Conservation (phyloP, 2,113 vertebrate species). For the Falco punctatus region DNA sequence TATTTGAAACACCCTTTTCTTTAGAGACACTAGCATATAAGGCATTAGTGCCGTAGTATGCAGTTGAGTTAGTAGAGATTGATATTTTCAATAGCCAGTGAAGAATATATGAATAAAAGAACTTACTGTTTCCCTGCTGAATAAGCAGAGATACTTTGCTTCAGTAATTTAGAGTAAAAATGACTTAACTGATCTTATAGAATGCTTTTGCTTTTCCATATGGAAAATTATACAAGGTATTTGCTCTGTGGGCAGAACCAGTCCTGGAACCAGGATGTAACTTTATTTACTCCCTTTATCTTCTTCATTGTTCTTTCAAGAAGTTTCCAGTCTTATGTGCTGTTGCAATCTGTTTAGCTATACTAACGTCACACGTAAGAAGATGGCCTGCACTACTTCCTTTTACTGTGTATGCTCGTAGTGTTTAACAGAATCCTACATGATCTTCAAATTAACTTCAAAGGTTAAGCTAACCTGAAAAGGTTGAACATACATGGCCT, state of each 20-base stretch:
- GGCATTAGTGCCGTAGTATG: not conserved
- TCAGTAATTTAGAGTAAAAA: not conserved
- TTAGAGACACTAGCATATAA: not conserved
- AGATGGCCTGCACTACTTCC: not conserved
- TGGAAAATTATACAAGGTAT: not conserved
- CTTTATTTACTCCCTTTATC: slow-evolving; percentile 30
- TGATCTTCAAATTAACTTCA: slow-evolving; percentile 19
- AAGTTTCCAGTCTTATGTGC: not conserved
- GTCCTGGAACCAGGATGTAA: not conserved
- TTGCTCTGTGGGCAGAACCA: slow-evolving; percentile 48
- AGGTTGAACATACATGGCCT: not conserved
- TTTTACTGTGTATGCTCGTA: not conserved
- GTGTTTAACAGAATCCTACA: not conserved
- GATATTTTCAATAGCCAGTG: not conserved
- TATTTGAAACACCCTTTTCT: not conserved
- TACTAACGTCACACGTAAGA: not conserved
- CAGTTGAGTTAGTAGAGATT: not conserved
- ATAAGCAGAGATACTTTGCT: not conserved
- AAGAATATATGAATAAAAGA: not conserved
- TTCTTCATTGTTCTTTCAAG: not conserved
- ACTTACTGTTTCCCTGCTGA: not conserved
- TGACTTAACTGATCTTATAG: not conserved
- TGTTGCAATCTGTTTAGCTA: slow-evolving; percentile 5
- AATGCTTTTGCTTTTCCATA: not conserved
- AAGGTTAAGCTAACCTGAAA: not conserved